phyloP scores from a whole-genome alignment of 2,113 vertebrate genomes.

The Falcunculus frontatus region DNA sequence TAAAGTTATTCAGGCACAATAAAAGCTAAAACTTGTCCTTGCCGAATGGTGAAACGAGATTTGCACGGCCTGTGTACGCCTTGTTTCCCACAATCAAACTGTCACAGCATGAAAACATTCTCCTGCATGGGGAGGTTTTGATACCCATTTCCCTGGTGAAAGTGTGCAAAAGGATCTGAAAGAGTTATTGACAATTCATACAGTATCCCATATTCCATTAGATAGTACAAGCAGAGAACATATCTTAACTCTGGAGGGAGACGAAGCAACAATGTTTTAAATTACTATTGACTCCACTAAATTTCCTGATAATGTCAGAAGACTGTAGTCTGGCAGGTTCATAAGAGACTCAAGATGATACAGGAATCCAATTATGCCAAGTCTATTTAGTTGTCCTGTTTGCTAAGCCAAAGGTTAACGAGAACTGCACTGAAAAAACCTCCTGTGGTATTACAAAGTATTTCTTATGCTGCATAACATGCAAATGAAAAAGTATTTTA shows the following conservation, averaged over 20 bases:
- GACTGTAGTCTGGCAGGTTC: constrained; percentile 57
- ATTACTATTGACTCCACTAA: constrained; percentile 60
- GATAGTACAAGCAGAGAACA: constrained; percentile 39
- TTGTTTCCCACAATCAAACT: constrained; percentile 65
- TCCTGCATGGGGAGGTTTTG: constrained; percentile 32
- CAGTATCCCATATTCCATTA: constrained; percentile 66
- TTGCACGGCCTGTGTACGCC: constrained; percentile 21
- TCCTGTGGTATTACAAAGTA: constrained; percentile 64
- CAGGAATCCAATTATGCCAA: constrained; percentile 73
- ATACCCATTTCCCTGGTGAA: constrained; percentile 53
- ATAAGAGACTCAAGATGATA: constrained; percentile 65
- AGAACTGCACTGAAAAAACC: constrained; percentile 82
- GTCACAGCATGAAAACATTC: constrained; percentile 68
- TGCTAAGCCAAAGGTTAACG: constrained; percentile 84
- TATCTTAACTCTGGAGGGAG: constrained; percentile 59
- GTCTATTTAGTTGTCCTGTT: constrained; percentile 71
- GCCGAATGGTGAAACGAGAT: constrained; percentile 58
- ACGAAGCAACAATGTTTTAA: constrained; percentile 67
- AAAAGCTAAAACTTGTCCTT: constrained; percentile 54
- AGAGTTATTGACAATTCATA: constrained; percentile 66
- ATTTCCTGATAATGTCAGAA: constrained; percentile 62
- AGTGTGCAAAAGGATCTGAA: constrained; percentile 44
- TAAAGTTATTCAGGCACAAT: constrained; percentile 50
- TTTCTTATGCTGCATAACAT: constrained; percentile 66
- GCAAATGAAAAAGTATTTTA: constrained; percentile 62